Evolutionary conservation across 2,797 vertebrate species (phyloP).

Genomic region (Chlorospingus semifuscus): DNA sequence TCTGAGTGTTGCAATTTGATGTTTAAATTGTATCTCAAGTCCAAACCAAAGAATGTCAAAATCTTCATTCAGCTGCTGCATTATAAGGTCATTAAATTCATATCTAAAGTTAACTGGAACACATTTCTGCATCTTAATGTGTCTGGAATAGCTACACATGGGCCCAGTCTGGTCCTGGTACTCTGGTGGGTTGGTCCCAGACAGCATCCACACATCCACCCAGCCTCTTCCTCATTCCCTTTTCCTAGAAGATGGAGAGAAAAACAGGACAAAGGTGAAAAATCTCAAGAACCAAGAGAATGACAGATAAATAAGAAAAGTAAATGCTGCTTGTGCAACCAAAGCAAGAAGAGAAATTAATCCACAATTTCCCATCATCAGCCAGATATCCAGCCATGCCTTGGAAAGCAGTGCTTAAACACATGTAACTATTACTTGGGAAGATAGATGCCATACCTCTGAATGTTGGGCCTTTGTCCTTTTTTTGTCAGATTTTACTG

Average conservation of each 20-base stretch:
- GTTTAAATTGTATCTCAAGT: not conserved
- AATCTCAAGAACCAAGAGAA: not conserved
- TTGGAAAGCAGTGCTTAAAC: not conserved
- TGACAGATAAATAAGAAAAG: not conserved
- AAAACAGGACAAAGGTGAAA: not conserved
- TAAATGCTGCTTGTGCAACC: not conserved
- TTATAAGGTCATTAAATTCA: not conserved
- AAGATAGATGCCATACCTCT: rapidly evolving
- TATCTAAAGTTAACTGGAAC: not conserved
- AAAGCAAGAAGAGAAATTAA: not conserved
- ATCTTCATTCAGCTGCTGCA: not conserved
- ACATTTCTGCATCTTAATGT: not conserved
- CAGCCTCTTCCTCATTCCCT: not conserved
- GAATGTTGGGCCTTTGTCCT: not conserved
- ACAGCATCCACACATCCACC: not conserved
- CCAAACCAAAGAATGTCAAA: rapidly evolving
- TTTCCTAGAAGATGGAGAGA: not conserved
- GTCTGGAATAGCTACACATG: not conserved
- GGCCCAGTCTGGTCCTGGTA: not conserved
- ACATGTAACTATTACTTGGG: not conserved
- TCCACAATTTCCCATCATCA: rapidly evolving
- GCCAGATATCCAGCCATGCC: not conserved
- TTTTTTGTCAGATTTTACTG: not conserved
- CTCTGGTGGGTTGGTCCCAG: rapidly evolving
- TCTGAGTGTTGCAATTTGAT: not conserved